Base-by-base conservation (phyloP, 2,113 vertebrate genomes). In the Salvelinus sp. region DNA sequence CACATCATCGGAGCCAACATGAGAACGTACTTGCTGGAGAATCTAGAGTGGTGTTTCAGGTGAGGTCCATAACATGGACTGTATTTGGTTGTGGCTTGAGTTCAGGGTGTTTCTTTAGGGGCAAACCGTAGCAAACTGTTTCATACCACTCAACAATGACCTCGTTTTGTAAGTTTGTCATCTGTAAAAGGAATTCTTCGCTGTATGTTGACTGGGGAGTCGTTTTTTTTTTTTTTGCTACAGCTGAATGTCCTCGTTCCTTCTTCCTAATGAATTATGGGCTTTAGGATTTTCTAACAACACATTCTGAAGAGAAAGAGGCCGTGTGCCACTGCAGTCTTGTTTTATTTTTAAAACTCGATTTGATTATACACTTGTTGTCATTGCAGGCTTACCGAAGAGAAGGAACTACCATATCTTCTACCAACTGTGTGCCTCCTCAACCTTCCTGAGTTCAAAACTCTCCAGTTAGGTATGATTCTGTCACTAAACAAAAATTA, bases 351-450 rank as follows among this genome's bases (percentile, higher is more conserved):
- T 10, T 38, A 38, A 9, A 30, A 14, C 66, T 38, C 16, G 1
- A 38, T 68, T 33, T 68, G 30, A 68, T 68, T 38, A 68, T 3
- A 13, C 30, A 6, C 58, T 16, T 22, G 58, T 62, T 6, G 58
- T 67, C 6, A 84, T 62, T 77, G 6, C 28, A 99, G 98, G 95
- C 97, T 79, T 79, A 92, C 93, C 74, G 92, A 95, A 71, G 98
- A 99, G 90, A 95, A 95, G 98, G 88, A 99, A 99, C 91, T 99
- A 99, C 82, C 98, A 99, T 74, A 96, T 99, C 85, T 99, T 99
- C 91, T 99, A 99, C 86, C 98, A 99, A 76, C 93, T 99, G 25
- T 99, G 97, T 92, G 96, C 96, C 81, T 98, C 95, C 65, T 94
- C 96, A 77, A 96, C 79, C 85, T 96, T 82, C 93, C 97, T 0